Evolutionary conservation across 2,888 invertebrate genomes (phyloP), one percentile per base, ranked within the genome.

Genomic region (Crocallis elinguaria): DNA sequence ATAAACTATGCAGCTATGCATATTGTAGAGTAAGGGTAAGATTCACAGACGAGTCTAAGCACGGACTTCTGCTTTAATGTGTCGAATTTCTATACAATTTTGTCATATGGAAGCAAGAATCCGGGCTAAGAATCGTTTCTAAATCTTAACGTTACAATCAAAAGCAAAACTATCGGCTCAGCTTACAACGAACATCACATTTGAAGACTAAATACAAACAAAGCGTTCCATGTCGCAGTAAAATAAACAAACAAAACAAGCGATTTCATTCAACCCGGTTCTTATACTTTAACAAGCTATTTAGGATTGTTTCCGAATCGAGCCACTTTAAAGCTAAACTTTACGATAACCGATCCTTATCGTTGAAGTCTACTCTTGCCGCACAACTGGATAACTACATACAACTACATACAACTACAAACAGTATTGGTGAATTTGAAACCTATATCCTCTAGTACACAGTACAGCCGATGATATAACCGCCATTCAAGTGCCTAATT

Each of bases 401-500:
- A 27, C 13, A 14, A 14, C 23, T 19, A 27, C 17, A 50, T 8
- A 17, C 11, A 38, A 39, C 30, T 25, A 16, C 13, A n/a, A 38
- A 44, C 38, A 41, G 21, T 29, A 11, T 29, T 21, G 25, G 12
- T n/a, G 37, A 19, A 42, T 11, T 30, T 19, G 29, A 7, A 36
- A 39, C 30, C 13, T 41, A 14, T 38, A n/a, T n/a, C n/a, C n/a
- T n/a, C n/a, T n/a, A n/a, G n/a, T 52, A 29, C 29, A 19, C 45
- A 17, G 30, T 41, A 44, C 12, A 48, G 12, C 37, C 39, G 12
- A 33, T 14, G 21, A 38, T 25, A 49, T 36, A 54, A 49, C 30
- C 42, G 33, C 57, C 42, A 45, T 39, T 58, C 54, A 62, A 46
- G 17, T 54, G 41, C 42, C 59, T 63, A 66, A 66, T 59, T 63